Base-by-base conservation (phyloP, 1,140 invertebrate genomes). In the Ceratina australensis region DNA sequence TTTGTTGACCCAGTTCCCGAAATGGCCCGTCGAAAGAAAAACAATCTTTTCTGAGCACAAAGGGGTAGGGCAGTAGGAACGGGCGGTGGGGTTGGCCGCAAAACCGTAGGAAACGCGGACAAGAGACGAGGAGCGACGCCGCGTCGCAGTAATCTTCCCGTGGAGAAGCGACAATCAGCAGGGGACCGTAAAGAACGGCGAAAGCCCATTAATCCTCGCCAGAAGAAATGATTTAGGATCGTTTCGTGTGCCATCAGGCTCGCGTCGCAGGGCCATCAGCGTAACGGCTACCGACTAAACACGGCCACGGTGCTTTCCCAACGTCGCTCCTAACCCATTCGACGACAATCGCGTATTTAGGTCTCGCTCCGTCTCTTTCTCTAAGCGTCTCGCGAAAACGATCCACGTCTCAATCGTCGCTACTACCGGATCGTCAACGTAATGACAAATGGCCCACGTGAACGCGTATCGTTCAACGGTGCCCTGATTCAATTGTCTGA, bases 191-290 rank as follows among this genome's bases (percentile, higher is more conserved):
- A 76, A 69, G 78, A 73, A 81, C 75, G 77, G 71, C 69, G 72
- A 68, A 82, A 77, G 65, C 69, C 78, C 66, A 77, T 82, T 67
- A 66, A 82, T 79, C 68, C 72, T 84, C 59, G 68, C 67, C 78
- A 66, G 59, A 78, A 73, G 73, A 79, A 85, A 83, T 68, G 78
- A 80, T 84, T 83, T 75, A 75, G 72, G 72, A 74, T 74, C 52
- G 72, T 52, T 59, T 67, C 72, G 42, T 57, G 33, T 75, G 49
- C 52, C 72, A 47, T 75, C 72, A 56, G 52, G 18, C 33, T 56
- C 52, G 72, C n/a, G 22, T 66, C 33, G 24, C 22, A 57, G 72
- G 52, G 52, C 72, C 61, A 67, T 74, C 60, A 74, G 50, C 13
- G 26, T 71, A 71, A 71, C 68, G 33, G 56, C 56, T 56, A 56